Conservation (phyloP, 2,113 vertebrate species). For the Labeo rohita region DNA sequence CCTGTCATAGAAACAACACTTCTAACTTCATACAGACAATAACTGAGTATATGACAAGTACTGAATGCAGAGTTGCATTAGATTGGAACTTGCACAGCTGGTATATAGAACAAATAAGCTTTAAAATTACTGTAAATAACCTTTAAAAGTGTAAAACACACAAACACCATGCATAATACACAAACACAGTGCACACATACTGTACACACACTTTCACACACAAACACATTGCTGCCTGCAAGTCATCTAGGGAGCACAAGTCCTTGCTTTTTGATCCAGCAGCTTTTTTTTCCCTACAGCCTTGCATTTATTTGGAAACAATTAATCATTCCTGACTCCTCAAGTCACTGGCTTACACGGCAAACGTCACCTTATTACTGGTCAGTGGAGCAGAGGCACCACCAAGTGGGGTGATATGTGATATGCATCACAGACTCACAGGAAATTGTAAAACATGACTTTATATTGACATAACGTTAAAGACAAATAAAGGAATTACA, state of each 20-base stretch:
- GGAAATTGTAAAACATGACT: not conserved
- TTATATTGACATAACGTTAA: not conserved
- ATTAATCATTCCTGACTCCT: slow-evolving; percentile 11
- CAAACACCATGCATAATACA: slow-evolving; percentile 8
- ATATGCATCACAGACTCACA: not conserved
- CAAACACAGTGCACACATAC: not conserved
- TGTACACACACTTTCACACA: slow-evolving; percentile 2
- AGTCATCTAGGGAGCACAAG: slow-evolving; percentile 19
- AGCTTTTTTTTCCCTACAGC: not conserved
- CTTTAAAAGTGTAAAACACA: slow-evolving; percentile 9
- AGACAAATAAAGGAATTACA: not conserved
- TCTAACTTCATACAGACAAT: not conserved
- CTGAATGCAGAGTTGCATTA: not conserved
- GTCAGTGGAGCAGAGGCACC: slow-evolving; percentile 27
- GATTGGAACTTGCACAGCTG: not conserved
- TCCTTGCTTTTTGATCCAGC: slow-evolving; percentile 26
- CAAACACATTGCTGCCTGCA: not conserved
- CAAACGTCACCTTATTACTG: not conserved
- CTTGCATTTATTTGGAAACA: slow-evolving; percentile 33
- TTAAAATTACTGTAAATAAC: slow-evolving; percentile 15
- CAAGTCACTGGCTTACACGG: not conserved
- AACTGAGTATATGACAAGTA: no score
- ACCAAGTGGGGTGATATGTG: not conserved
- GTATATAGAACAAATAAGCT: slow-evolving; percentile 17
- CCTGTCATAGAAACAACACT: not conserved